phyloP scores from a whole-genome alignment of 2,888 invertebrate species.

The Himalopsyche japonica region DNA sequence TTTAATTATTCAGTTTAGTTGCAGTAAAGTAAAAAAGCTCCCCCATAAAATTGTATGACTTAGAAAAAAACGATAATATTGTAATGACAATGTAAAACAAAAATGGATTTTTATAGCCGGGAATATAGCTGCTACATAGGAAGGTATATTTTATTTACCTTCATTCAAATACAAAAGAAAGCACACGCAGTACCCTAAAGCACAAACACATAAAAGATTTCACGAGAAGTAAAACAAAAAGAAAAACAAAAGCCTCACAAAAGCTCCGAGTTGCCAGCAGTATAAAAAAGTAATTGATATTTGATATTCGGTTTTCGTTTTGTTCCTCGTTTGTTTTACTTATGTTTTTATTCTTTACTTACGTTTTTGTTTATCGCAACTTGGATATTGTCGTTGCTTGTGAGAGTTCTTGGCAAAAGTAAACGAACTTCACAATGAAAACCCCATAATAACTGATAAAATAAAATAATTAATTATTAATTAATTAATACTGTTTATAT shows the following conservation, averaged over 20 bases:
- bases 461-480: no score
- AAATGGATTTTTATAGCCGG: no score
- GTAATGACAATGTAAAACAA: no score
- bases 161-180: neutral
- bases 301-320: slow-evolving; percentile 24
- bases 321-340: neutral
- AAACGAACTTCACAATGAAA: neutral
- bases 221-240: neutral
- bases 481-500: no score
- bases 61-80: no score
- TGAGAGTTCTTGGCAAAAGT: slow-evolving; percentile 13
- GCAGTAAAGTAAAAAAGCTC: no score
- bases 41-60: no score
- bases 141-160: neutral
- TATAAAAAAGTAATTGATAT: slow-evolving; percentile 36
- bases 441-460: neutral
- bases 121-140: no score
- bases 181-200: neutral
- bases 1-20: no score
- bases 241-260: neutral
- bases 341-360: slow-evolving; percentile 25
- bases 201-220: neutral
- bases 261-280: neutral
- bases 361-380: slow-evolving; percentile 35
- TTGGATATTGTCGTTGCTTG: slow-evolving; percentile 31